Conservation (phyloP, 2,797 vertebrate species). For the Phaenicophaeus curvirostris region DNA sequence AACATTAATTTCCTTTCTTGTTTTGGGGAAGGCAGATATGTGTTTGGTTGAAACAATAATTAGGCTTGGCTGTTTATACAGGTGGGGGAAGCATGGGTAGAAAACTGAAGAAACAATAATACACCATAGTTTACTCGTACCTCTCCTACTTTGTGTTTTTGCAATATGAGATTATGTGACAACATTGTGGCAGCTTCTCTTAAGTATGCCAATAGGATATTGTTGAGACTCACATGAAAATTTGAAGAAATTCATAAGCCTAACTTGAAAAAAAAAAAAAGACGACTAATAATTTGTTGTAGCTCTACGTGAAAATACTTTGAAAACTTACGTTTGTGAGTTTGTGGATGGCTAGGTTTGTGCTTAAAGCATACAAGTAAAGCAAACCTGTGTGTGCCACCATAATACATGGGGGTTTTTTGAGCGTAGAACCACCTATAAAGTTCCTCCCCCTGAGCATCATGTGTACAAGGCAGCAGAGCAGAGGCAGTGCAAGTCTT, state of each 20-base stretch:
- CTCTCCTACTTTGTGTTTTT: background rate
- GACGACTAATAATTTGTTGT: background rate
- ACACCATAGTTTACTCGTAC: background rate
- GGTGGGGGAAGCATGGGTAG: background rate
- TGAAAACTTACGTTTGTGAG: background rate
- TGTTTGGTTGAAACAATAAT: constrained; percentile 2
- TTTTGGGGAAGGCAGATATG: background rate
- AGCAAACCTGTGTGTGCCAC: background rate
- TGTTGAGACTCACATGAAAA: background rate
- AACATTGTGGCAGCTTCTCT: background rate
- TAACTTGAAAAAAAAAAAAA: background rate
- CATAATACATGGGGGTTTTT: background rate
- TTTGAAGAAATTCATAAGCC: background rate
- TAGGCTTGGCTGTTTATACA: constrained; percentile 26
- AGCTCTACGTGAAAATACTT: background rate
- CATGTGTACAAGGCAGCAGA: background rate
- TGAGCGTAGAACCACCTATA: background rate
- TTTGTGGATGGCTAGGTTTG: background rate
- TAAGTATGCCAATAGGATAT: background rate
- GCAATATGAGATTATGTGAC: background rate
- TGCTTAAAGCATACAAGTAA: background rate
- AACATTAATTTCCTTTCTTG: background rate
- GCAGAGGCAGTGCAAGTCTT: background rate
- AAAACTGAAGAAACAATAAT: background rate
- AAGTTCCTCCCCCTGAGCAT: background rate